These are phyloP conservation scores for Cheilosia vernalis DNA, from an alignment of 2,888 invertebrate species.

Conservation along the genomic window DNA sequence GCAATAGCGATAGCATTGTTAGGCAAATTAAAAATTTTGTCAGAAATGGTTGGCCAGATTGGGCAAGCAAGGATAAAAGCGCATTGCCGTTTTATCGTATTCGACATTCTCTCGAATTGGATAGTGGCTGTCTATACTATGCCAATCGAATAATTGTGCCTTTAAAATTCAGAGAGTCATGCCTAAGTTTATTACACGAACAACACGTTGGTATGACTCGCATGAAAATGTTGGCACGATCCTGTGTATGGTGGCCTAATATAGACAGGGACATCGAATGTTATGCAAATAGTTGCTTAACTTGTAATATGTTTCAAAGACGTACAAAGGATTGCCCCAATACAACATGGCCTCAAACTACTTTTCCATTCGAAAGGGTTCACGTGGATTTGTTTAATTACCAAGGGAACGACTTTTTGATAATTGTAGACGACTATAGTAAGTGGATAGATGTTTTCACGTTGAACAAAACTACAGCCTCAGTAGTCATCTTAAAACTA, in stretches of 20 bases:
- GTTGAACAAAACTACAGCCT: too few relatives aligned
- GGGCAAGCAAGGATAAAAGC: too few relatives aligned
- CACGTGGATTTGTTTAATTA: constrained; percentile 46
- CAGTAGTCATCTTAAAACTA: background rate
- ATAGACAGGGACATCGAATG: constrained; percentile 50
- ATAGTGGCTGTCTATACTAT: too few relatives aligned
- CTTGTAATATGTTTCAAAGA: constrained; percentile 26
- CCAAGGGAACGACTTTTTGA: constrained; percentile 30
- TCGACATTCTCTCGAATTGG: too few relatives aligned
- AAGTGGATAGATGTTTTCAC: constrained; percentile 42
- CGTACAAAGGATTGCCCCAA: constrained; percentile 8
- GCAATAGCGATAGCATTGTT: background rate
- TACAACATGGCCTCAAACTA: too few relatives aligned
- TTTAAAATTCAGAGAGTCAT: constrained; percentile 16
- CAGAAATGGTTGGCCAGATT: constrained; percentile 5
- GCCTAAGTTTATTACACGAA: constrained; percentile 22
- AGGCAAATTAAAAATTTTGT: background rate
- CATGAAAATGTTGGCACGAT: constrained; percentile 47
- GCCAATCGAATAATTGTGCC: too few relatives aligned
- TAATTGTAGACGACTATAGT: constrained; percentile 49
- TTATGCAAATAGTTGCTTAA: constrained; percentile 12
- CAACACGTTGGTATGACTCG: constrained; percentile 2
- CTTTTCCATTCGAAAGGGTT: constrained; percentile 12
- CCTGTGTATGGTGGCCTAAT: constrained; percentile 55
- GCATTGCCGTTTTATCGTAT: too few relatives aligned